Evolutionary conservation across 2,797 vertebrate genomes (phyloP).

Genomic region (Hypotaenidia okinawae): DNA sequence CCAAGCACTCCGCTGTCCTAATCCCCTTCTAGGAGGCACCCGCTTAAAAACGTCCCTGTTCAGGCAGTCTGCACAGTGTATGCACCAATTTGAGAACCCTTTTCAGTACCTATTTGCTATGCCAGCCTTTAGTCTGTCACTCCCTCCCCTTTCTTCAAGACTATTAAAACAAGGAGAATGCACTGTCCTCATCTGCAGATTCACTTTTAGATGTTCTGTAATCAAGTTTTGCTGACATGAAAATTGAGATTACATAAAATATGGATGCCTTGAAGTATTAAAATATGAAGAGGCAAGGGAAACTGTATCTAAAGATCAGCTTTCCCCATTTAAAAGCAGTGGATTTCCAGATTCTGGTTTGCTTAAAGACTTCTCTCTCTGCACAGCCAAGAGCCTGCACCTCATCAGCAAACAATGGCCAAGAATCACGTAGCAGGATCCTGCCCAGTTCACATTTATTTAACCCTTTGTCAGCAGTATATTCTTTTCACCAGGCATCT

Average conservation of each 20-base stretch:
- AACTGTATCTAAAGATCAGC: not conserved
- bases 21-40: not conserved
- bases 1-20: not conserved
- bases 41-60: not conserved
- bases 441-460: slow-evolving; percentile 26
- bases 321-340: slow-evolving; percentile 6
- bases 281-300: not conserved
- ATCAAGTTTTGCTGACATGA: slow-evolving; percentile 11
- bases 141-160: not conserved
- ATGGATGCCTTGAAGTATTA: not conserved
- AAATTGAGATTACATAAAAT: slow-evolving; percentile 23
- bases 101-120: not conserved
- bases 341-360: not conserved
- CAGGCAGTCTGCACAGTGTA: not conserved
- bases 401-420: slow-evolving; percentile 56
- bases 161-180: not conserved
- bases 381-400: slow-evolving; percentile 38
- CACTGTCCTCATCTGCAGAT: not conserved
- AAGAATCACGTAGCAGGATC: slow-evolving; percentile 25
- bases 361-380: not conserved
- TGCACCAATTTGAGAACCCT: not conserved
- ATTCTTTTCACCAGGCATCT: slow-evolving; percentile 26
- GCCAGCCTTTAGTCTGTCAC: not conserved
- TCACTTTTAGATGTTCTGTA: slow-evolving; percentile 3
- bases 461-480: slow-evolving; percentile 20